Evolutionary conservation across 2,888 invertebrate species (phyloP), one percentile per base, ranked within the genome.

Genomic region (Temnothorax unifasciatus): DNA sequence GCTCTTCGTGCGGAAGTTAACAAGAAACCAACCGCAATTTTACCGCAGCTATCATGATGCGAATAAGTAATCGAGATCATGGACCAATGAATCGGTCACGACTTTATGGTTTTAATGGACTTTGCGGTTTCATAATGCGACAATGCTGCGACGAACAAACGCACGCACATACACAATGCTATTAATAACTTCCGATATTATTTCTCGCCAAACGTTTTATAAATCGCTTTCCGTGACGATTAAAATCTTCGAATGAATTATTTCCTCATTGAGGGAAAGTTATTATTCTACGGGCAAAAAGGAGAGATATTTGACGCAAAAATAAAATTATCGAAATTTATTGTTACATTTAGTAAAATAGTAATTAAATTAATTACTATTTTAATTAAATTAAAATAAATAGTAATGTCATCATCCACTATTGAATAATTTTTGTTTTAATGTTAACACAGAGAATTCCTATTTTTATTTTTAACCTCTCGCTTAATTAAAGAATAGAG

Each of bases 11-110:
- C 66, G 47, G 52, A 64, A 75, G 66, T 13, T 54, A 79, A 66
- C 44, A 83, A 79, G 68, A 85, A 86, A 73, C 34, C 29, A 61
- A 86, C 90, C 90, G 84, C 90, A 85, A 59, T 34, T 61, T 34
- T 50, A 44, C 85, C 61, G 34, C 61, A 34, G 57, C 41, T 63
- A 76, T 86, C 71, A 44, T 69, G 54, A 73, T 68, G 44, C 50
- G 59, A 76, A 75, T 54, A 90, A 90, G 77, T 86, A 85, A 88
- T 82, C 50, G 75, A 79, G 84, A 44, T 73, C 52, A 52, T 63
- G 38, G 79, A 79, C 44, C 38, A 21, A 83, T 73, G 84, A 73
- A 59, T 83, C 44, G 64, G 38, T 59, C 59, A 63, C 82, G 61
- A 83, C 61, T 76, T 64, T n/a, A 5, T 29, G 13, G 18, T 82